These are phyloP conservation scores for Drosophila neoperkinsi DNA, from an alignment of 2,888 invertebrate species.

Conservation along the genomic window DNA sequence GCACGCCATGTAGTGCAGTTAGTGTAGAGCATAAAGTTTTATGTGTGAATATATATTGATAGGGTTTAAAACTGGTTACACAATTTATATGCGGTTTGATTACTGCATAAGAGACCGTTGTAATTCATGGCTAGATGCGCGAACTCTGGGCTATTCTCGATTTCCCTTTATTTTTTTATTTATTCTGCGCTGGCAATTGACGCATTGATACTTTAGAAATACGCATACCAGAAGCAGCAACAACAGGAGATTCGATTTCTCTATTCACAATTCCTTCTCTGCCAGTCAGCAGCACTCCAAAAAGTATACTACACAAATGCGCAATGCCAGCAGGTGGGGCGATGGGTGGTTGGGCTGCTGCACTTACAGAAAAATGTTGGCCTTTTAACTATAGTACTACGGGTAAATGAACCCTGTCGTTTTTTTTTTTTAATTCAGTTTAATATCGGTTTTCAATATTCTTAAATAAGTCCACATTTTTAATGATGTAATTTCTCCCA, in stretches of 20 bases:
- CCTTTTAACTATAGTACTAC: too few species aligned
- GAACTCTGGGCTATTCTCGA: slow-evolving; percentile 6
- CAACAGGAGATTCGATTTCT: slow-evolving; percentile 9
- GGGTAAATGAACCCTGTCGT: background rate
- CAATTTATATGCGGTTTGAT: slow-evolving; percentile 82
- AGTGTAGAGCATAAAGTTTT: slow-evolving; percentile 37
- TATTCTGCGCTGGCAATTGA: slow-evolving; percentile 22
- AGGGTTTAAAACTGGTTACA: slow-evolving; percentile 46
- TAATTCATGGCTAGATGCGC: slow-evolving; percentile 64
- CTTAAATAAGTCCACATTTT: too few species aligned
- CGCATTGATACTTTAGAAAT: slow-evolving; percentile 28
- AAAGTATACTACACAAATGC: slow-evolving; percentile 72
- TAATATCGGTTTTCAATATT: too few species aligned
- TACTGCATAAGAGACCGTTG: slow-evolving; percentile 68
- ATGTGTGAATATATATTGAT: slow-evolving; percentile 54
- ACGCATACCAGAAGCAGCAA: slow-evolving; percentile 19
- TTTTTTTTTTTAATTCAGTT: background rate
- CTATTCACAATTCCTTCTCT: slow-evolving; percentile 49
- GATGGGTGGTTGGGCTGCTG: background rate
- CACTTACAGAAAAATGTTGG: background rate
- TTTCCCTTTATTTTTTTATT: slow-evolving; percentile 4
- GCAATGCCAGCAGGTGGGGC: slow-evolving; percentile 54
- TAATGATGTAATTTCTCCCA: background rate
- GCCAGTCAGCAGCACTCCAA: slow-evolving; percentile 45
- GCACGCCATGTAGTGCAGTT: background rate